phyloP scores from a whole-genome alignment of 2,888 invertebrate genomes.

The Apodemia zela region DNA sequence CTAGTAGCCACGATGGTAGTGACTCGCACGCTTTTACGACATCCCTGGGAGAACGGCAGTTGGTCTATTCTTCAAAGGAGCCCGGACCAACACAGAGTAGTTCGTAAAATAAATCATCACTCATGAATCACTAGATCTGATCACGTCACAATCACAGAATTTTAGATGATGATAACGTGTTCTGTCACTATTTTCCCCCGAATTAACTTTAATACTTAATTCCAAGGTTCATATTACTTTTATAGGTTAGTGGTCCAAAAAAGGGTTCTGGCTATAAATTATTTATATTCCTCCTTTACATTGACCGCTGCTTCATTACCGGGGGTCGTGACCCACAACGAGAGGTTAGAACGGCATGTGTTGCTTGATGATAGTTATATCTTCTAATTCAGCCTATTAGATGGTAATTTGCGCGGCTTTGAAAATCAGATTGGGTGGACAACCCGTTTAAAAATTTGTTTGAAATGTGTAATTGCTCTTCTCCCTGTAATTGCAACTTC shows the following conservation, averaged over 20 bases:
- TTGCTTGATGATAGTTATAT: not conserved
- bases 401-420: not conserved
- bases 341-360: not conserved
- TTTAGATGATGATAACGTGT: not conserved
- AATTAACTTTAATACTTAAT: not conserved
- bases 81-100: no score
- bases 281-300: conserved; percentile 10
- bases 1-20: no score
- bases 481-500: no score
- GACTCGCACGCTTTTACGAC: no score
- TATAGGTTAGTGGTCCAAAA: not conserved
- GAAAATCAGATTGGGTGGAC: not conserved
- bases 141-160: not conserved
- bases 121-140: no score
- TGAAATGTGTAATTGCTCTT: no score
- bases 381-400: conserved; percentile 4
- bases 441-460: not conserved
- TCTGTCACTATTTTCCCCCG: not conserved
- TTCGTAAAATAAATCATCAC: no score
- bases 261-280: conserved; percentile 4
- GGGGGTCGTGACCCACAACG: not conserved
- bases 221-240: not conserved
- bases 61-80: no score
- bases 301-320: conserved; percentile 12
- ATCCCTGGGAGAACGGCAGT: no score